Conservation (phyloP, 2,888 invertebrate species). For the Cyrtodaria siliqua region DNA sequence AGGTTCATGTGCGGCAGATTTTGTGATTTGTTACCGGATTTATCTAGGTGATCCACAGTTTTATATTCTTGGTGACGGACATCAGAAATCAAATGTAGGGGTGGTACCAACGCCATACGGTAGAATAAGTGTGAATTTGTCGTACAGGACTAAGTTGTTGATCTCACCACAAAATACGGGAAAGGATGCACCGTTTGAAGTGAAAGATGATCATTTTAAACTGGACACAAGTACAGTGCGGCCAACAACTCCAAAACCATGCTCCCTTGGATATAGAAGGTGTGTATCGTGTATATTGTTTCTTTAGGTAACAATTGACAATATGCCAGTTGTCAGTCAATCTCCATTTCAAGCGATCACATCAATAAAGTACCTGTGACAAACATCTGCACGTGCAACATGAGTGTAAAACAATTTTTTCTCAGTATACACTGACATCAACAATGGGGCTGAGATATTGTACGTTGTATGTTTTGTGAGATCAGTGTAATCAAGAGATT, state of each 20-base stretch:
- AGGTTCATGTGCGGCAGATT: constrained; percentile 91
- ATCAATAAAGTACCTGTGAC: no score
- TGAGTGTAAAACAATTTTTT: no score
- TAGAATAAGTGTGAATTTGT: constrained; percentile 92
- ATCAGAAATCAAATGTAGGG: constrained; percentile 93
- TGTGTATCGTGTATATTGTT: constrained; percentile 47
- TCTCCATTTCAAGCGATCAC: no score
- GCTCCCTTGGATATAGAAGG: constrained; percentile 78
- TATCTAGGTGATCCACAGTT: constrained; percentile 88
- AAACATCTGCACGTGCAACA: no score
- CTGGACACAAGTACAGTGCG: constrained; percentile 88
- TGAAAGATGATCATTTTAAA: constrained; percentile 96
- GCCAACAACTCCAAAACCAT: constrained; percentile 76
- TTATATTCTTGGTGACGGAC: constrained; percentile 90
- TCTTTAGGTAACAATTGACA: no score
- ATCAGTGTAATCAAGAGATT: no score
- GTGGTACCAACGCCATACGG: constrained; percentile 95
- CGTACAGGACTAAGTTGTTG: constrained; percentile 96
- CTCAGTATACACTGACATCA: no score
- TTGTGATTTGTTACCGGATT: constrained; percentile 94
- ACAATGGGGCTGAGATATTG: no score
- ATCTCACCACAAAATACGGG: constrained; percentile 92
- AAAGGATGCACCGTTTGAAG: constrained; percentile 89
- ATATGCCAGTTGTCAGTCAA: no score
- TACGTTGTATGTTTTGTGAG: no score